Conservation (phyloP, 2,797 vertebrate genomes). For the Takifugu rubripes region DNA sequence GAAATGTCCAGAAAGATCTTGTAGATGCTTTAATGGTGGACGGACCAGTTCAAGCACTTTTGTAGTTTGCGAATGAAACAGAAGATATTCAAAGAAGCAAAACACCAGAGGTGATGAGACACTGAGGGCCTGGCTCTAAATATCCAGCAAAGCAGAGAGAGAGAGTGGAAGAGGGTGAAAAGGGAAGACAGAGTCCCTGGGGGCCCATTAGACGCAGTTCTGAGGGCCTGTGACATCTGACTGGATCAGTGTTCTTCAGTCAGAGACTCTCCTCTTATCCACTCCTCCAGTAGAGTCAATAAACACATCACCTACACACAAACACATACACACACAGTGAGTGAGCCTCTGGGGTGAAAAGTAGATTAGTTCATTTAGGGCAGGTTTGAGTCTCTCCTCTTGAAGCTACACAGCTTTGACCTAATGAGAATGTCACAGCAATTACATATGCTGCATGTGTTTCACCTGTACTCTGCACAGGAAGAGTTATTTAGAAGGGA, state of each 20-base stretch:
- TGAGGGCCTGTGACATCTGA: constrained; percentile 77
- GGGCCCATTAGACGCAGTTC: constrained; percentile 75
- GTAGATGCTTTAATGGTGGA: neutral
- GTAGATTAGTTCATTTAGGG: constrained; percentile 70
- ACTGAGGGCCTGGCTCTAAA: constrained; percentile 33
- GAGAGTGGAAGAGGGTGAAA: constrained; percentile 53
- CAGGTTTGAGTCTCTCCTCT: constrained; percentile 59
- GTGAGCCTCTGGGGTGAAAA: constrained; percentile 63
- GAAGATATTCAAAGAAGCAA: constrained; percentile 19
- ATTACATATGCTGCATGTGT: constrained; percentile 34
- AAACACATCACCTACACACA: constrained; percentile 74
- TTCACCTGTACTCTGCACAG: constrained; percentile 8
- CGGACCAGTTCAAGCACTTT: constrained; percentile 6
- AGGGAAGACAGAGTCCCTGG: constrained; percentile 62
- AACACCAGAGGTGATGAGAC: constrained; percentile 36
- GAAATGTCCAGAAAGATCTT: too few relatives aligned
- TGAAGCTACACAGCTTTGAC: constrained; percentile 54
- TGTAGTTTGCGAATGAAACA: constrained; percentile 23
- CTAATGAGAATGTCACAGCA: constrained; percentile 48
- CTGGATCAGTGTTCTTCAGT: constrained; percentile 77
- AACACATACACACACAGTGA: constrained; percentile 49
- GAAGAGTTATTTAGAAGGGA: neutral
- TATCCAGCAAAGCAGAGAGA: constrained; percentile 42
- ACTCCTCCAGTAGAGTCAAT: constrained; percentile 74
- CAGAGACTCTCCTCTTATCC: constrained; percentile 74